A percentile compares a stretch with the other conserved stretches of the same genome.
Conservation (phyloP, 2,113 vertebrate genomes). For the Calyptommatus sinebrachiatus region DNA sequence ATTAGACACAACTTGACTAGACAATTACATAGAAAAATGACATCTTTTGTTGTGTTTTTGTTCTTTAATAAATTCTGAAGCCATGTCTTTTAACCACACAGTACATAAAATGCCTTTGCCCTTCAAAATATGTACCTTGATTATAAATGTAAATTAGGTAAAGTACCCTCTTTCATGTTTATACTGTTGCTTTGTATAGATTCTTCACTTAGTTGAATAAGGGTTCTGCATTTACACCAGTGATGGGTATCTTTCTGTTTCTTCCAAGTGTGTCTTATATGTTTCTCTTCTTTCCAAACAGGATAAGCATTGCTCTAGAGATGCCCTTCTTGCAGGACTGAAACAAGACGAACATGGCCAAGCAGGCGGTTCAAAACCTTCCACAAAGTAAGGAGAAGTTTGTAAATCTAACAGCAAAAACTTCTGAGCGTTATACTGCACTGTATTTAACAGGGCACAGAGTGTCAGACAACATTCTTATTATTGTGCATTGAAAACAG, state of each 20-base stretch:
- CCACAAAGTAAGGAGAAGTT: constrained; percentile 80
- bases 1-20: not conserved
- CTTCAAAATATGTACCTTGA: not conserved
- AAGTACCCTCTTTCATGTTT: not conserved
- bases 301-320: constrained; percentile 99
- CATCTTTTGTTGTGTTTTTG: not conserved
- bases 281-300: constrained; percentile 61
- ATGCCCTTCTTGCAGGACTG: constrained; percentile 91
- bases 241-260: not conserved
- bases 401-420: not conserved
- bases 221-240: not conserved
- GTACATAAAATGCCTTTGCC: not conserved
- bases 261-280: not conserved
- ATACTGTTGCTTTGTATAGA: not conserved
- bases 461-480: not conserved
- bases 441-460: not conserved
- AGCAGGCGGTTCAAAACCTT: constrained; percentile 87
- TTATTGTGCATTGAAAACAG: not conserved
- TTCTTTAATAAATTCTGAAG: constrained; percentile 1
- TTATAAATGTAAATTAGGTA: not conserved
- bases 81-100: not conserved
- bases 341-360: constrained; percentile 93
- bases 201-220: not conserved
- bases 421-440: not conserved
- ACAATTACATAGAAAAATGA: not conserved